Evolutionary conservation across 2,797 vertebrate species (phyloP).

Genomic region (Trachops cirrhosus): DNA sequence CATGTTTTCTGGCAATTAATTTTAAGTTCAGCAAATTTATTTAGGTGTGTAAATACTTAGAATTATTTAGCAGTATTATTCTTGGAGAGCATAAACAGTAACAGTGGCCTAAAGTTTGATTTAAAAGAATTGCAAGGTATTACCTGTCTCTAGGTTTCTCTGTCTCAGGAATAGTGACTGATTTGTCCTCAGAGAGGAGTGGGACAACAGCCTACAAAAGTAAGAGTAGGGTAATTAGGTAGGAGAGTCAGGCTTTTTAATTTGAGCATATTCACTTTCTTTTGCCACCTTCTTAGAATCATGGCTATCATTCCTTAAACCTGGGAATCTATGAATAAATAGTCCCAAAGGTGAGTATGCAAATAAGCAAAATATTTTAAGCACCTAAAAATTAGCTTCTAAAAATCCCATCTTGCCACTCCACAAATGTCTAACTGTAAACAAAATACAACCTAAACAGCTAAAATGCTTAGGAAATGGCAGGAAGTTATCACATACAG

Average conservation of each 20-base stretch:
- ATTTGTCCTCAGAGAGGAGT: slow-evolving; percentile 56
- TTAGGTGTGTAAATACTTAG: neutral
- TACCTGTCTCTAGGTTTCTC: slow-evolving; percentile 78
- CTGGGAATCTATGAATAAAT: neutral
- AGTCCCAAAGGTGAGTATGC: neutral
- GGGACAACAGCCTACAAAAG: slow-evolving; percentile 69
- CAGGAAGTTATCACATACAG: neutral
- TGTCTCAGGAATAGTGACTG: neutral
- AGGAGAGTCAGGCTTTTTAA: neutral
- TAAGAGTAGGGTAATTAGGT: neutral
- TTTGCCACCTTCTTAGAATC: neutral
- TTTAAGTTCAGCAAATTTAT: slow-evolving; percentile 3
- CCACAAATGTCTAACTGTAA: neutral
- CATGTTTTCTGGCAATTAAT: neutral
- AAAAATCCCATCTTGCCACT: neutral
- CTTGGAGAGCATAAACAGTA: neutral
- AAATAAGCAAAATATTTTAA: neutral
- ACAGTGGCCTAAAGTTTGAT: neutral
- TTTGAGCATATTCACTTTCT: neutral
- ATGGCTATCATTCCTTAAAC: neutral
- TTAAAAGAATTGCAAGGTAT: neutral
- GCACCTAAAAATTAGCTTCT: neutral
- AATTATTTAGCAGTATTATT: neutral
- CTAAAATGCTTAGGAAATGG: neutral
- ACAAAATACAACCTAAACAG: neutral